These are phyloP conservation scores for Neoseiulus cucumeris DNA, from an alignment of 1,140 invertebrate species.

Conservation along the genomic window DNA sequence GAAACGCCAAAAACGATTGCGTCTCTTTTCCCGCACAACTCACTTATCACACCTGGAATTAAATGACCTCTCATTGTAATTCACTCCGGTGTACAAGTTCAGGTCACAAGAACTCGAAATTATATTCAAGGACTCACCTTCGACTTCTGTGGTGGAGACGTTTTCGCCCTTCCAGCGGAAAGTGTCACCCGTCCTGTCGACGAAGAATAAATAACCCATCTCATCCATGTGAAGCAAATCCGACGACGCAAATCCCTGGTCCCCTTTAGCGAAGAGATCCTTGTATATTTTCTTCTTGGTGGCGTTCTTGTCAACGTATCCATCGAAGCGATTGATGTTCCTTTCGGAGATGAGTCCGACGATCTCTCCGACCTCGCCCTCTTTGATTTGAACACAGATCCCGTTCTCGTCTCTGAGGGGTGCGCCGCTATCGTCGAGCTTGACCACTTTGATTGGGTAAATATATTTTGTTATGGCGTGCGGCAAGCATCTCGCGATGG, in stretches of 20 bases:
- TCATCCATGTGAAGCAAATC: slow-evolving; percentile 36
- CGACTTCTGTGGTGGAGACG: slow-evolving; percentile 91
- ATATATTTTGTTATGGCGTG: slow-evolving; percentile 24
- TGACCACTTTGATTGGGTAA: slow-evolving; percentile 56
- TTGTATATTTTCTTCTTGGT: slow-evolving; percentile 76
- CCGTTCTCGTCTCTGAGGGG: slow-evolving; percentile 30
- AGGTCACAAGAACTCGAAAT: background rate
- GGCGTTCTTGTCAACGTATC: slow-evolving; percentile 80
- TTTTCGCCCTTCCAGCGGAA: slow-evolving; percentile 64
- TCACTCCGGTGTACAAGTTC: too few relatives aligned
- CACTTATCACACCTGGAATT: slow-evolving; percentile 46
- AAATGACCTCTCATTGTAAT: too few relatives aligned
- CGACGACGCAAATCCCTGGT: slow-evolving; percentile 76
- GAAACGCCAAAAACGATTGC: slow-evolving; percentile 72
- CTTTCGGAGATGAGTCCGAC: slow-evolving; percentile 68
- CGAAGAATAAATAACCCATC: slow-evolving; percentile 38
- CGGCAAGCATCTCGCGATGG: slow-evolving; percentile 31
- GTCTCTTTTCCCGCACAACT: slow-evolving; percentile 58
- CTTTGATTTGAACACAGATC: slow-evolving; percentile 34
- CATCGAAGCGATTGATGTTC: slow-evolving; percentile 40
- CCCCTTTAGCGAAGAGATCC: slow-evolving; percentile 76
- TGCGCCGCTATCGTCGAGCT: slow-evolving; percentile 32
- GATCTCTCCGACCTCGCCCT: slow-evolving; percentile 81
- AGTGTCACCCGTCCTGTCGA: slow-evolving; percentile 38
- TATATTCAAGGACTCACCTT: slow-evolving; percentile 35